Evolutionary conservation across 2,888 invertebrate species (phyloP), one percentile per base, ranked within the genome.

Genomic region (Strigamia transsilvanica): DNA sequence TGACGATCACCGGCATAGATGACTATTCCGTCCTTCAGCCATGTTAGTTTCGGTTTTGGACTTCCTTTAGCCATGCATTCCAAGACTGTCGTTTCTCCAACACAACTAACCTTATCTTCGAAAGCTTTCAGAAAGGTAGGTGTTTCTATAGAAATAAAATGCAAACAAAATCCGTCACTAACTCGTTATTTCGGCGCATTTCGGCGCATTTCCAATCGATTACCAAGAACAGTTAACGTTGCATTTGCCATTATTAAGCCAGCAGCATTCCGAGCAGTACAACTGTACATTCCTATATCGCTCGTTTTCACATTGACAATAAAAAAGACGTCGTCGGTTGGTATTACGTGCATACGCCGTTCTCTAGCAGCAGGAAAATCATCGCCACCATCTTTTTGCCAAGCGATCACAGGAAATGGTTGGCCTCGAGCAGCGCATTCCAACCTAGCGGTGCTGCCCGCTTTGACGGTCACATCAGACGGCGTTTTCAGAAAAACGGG

Each of bases 361-460:
- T 98, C 97, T 85, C 94, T 91, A 10, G 98, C 98, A 6, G 98
- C 98, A 9, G 97, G 97, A 88, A 98, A 98, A 87, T 96, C 94
- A 86, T 94, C 94, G 0, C 94, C 95, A n/a, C 95, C 95, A 38
- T 84, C 85, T 88, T 96, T 96, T 86, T 94, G 93, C 93, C 96
- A 93, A 0, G 94, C 93, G 85, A 96, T 94, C 89, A 95, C 93
- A 21, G 98, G 98, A 80, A 91, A 89, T 0, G 98, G 97, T 86
- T 94, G 93, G 0, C 97, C 98, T 83, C 91, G 91, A 2, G 97
- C 98, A 15, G 95, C 94, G 90, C 98, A 98, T 86, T 96, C 96
- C 38, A 98, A 90, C 82, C 93, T 92, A 0, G 95, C 97, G 15
- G 93, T 94, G 84, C 93, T 93, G 10, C 97, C 96, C 18, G 94